Conservation (phyloP, 2,888 invertebrate species). For the Parthenolecanium corni region DNA sequence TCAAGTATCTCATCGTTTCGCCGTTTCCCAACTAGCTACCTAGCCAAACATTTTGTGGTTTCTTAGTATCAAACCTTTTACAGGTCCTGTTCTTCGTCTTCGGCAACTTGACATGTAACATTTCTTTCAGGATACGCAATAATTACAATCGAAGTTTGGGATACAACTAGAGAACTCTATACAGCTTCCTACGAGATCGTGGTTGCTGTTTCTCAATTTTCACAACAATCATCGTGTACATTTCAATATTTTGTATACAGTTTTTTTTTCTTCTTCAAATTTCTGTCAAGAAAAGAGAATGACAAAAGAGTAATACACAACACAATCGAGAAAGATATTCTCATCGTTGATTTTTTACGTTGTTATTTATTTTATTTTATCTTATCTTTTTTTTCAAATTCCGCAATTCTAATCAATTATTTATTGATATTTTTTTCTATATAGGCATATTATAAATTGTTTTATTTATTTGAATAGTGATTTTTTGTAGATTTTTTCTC, state of each 20-base stretch:
- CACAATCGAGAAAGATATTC: not conserved
- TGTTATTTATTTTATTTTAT: constrained; percentile 7
- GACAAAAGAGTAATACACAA: not conserved
- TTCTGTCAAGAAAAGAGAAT: not conserved
- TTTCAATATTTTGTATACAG: not conserved
- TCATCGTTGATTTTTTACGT: constrained; percentile 3
- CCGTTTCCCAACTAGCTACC: no score
- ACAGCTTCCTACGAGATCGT: not conserved
- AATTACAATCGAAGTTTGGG: constrained; percentile 21
- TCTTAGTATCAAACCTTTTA: not conserved
- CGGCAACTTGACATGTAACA: not conserved
- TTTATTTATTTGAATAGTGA: no score
- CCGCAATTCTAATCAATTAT: no score
- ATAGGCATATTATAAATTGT: no score
- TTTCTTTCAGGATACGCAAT: constrained; percentile 9
- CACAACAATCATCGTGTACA: constrained; percentile 1
- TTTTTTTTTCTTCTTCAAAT: not conserved
- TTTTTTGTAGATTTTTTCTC: no score
- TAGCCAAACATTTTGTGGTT: not conserved
- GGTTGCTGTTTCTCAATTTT: constrained; percentile 5
- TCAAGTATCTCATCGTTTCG: no score
- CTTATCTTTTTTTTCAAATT: not conserved
- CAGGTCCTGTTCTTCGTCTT: no score
- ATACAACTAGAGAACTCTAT: constrained; percentile 16
- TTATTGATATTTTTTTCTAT: no score